Evolutionary conservation across 2,113 vertebrate genomes (phyloP).

Genomic region (Craseonycteris thonglongyai): DNA sequence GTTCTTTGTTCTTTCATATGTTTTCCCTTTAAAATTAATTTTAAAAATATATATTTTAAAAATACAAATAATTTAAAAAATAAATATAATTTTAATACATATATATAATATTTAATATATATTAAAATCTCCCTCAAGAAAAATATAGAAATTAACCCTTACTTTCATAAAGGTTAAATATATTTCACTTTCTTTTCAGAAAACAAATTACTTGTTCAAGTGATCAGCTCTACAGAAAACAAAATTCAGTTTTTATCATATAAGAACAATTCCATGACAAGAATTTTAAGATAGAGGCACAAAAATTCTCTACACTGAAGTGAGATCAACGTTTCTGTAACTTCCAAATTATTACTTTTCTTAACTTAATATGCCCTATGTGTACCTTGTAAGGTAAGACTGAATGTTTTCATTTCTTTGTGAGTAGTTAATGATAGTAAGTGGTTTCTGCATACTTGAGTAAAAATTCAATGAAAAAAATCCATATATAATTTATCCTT

Average conservation of each 20-base stretch:
- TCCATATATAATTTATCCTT: neutral
- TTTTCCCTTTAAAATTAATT: neutral
- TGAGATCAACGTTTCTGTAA: neutral
- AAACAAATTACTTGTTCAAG: neutral
- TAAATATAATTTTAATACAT: no score
- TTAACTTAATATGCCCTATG: neutral
- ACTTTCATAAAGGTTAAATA: neutral
- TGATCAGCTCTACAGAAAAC: neutral
- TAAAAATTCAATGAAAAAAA: neutral
- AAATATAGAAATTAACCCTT: neutral
- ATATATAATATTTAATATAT: no score
- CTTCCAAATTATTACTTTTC: neutral
- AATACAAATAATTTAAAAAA: no score
- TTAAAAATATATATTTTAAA: no score
- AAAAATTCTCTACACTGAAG: neutral
- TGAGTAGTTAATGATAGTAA: neutral
- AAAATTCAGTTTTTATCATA: neutral
- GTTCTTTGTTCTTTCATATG: neutral
- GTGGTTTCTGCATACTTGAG: neutral
- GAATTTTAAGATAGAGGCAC: neutral
- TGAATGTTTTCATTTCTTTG: neutral
- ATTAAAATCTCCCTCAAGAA: neutral
- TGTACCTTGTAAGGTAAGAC: neutral
- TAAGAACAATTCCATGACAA: neutral
- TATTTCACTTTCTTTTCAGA: neutral